Evolutionary conservation across 2,113 vertebrate species (phyloP).

Genomic region (Poicephalus meyeri): DNA sequence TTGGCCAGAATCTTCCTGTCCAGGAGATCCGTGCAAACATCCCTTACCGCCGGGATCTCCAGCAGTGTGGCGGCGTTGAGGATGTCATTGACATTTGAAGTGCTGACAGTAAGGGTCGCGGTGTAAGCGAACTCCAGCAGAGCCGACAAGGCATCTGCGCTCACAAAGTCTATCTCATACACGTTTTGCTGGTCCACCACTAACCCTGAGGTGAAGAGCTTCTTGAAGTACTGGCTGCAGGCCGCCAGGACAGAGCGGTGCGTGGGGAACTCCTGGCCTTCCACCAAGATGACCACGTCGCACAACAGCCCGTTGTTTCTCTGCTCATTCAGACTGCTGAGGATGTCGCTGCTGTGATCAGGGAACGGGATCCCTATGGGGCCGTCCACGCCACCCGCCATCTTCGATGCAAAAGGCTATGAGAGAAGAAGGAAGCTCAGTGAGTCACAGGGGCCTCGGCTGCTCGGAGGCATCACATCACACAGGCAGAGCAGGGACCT

Average conservation of each 20-base stretch:
- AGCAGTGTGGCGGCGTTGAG: constrained; percentile 92
- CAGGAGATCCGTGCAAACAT: constrained; percentile 95
- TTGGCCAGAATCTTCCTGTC: constrained; percentile 93
- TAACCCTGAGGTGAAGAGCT: constrained; percentile 96
- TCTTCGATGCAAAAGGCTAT: constrained; percentile 71
- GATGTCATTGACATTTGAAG: constrained; percentile 91
- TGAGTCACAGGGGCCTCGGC: background rate
- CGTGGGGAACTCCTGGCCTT: constrained; percentile 93
- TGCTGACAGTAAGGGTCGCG: constrained; percentile 94
- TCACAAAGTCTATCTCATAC: constrained; percentile 96
- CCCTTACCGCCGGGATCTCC: constrained; percentile 92
- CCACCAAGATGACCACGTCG: constrained; percentile 93
- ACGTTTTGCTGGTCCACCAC: constrained; percentile 93
- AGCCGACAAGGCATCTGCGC: constrained; percentile 88
- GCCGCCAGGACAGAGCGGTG: constrained; percentile 98
- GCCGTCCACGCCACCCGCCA: constrained; percentile 90
- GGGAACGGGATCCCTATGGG: constrained; percentile 98
- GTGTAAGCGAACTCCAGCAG: constrained; percentile 99
- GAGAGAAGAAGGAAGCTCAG: background rate
- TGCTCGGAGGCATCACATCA: rapidly evolving
- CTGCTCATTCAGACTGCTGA: constrained; percentile 94
- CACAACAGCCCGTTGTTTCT: constrained; percentile 91
- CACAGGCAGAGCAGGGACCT: background rate
- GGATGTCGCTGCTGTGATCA: constrained; percentile 95
- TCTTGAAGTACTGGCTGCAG: constrained; percentile 97